Evolutionary conservation across 2,113 vertebrate species (phyloP), one percentile per base, ranked within the genome.

Genomic region (Hipposideros armiger): DNA sequence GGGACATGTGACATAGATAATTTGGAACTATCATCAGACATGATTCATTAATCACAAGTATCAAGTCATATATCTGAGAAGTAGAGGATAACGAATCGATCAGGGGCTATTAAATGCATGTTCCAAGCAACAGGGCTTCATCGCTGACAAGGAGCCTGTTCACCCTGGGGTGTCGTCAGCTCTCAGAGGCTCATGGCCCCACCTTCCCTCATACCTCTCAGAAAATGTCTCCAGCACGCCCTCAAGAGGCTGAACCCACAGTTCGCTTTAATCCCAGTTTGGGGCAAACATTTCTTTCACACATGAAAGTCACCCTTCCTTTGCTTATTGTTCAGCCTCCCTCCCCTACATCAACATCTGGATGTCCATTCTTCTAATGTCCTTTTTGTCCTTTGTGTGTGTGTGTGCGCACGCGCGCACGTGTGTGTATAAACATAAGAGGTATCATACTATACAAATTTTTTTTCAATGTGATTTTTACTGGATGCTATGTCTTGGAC

Each of bases 11-110:
- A 32, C 67, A 14, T 47, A 82, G 83, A 78, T 94, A 87, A 70
- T 95, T 90, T 94, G 52, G 84, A 76, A 54, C 70, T 42, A 67
- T 76, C 22, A 45, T 72, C 64, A 92, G 96, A 85, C 32, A 64
- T 90, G 92, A 92, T 54, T 96, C 81, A 52, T 80, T 92, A 73
- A 94, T 97, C 81, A 95, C 76, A 83, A 87, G 62, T 36, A 58
- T 60, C 36, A 56, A 73, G 73, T 89, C 69, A 36, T 42, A 17
- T 20, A 42, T 89, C 73, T 74, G 94, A 83, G 90, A 94, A 80
- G 66, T 66, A 95, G 86, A 86, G 78, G 83, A 56, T 40, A 78
- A 42, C 11, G n/a, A 45, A 84, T 95, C 4, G 5, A 76, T 93
- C 17, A 7, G 80, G 45, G 47, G 32, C n/a, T 81, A 16, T 94